Evolutionary conservation across 2,888 invertebrate species (phyloP), one percentile per base, ranked within the genome.

Genomic region (Nipponacmea schrenckii): DNA sequence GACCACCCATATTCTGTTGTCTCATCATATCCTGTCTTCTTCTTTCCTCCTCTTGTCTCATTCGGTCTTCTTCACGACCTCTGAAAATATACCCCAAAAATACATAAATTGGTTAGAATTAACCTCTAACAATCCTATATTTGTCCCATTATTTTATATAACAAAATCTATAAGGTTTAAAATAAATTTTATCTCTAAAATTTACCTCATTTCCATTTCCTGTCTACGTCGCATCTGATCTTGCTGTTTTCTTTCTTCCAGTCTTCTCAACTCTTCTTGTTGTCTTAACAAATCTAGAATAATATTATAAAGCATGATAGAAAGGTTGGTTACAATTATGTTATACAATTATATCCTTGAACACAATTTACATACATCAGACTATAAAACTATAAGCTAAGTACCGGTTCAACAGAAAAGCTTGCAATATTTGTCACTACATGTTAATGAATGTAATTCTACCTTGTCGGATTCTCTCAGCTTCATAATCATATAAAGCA

Each of bases 401-500:
- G n/a, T n/a, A n/a, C n/a, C n/a, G n/a, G n/a, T n/a, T n/a, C n/a
- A n/a, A n/a, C n/a, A n/a, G n/a, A n/a, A n/a, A n/a, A n/a, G n/a
- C n/a, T n/a, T n/a, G n/a, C n/a, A n/a, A n/a, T n/a, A n/a, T n/a
- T n/a, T n/a, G n/a, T n/a, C n/a, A n/a, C n/a, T n/a, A n/a, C n/a
- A n/a, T n/a, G n/a, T n/a, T n/a, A n/a, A n/a, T n/a, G 46, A 62
- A 2, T 44, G 12, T 20, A 48, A 24, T 67, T 71, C 15, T 71
- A 88, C 88, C 96, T 91, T 97, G 95, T 84, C 98, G 92, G 65
- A 98, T 91, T 89, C 96, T 91, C 90, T 97, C 96, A 2, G 98
- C 97, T 90, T 98, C 98, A 89, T 98, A 97, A 90, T 98, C 98
- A 89, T 96, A 96, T 89, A 94, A 93, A 8, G 97, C 97, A 88